These are phyloP conservation scores for Myocastor coypus DNA, from an alignment of 2,113 vertebrate genomes.

Conservation along the genomic window DNA sequence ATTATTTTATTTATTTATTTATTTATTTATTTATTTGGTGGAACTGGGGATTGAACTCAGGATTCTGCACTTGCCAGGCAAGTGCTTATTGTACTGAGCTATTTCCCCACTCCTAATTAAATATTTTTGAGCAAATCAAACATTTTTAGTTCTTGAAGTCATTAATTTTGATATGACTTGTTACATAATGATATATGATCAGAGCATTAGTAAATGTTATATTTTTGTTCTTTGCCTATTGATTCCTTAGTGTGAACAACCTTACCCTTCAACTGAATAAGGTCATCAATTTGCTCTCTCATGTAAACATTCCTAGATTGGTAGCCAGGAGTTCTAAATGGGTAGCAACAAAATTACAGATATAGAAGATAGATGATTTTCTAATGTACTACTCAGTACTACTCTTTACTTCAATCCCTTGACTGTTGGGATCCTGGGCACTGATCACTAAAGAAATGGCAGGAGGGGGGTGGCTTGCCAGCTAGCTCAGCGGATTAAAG, in stretches of 20 bases:
- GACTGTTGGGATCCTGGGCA: neutral
- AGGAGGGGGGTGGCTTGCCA: too few relatives aligned
- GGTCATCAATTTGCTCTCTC: neutral
- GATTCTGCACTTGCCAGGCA: too few relatives aligned
- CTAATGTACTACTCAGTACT: neutral
- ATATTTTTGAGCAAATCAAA: slow-evolving; percentile 28
- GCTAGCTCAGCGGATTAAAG: too few relatives aligned
- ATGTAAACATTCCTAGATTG: neutral
- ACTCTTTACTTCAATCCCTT: neutral
- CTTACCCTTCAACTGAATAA: neutral
- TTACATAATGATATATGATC: neutral
- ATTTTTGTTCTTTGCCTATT: neutral
- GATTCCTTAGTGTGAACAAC: neutral
- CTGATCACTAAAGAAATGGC: neutral
- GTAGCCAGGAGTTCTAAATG: neutral
- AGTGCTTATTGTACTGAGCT: too few relatives aligned
- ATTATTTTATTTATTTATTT: too few relatives aligned
- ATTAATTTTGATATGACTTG: neutral
- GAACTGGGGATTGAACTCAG: too few relatives aligned
- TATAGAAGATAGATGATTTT: neutral
- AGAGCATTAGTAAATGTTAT: neutral
- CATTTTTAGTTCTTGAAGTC: slow-evolving; percentile 13
- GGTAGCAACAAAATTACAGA: neutral
- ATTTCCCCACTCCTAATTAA: neutral
- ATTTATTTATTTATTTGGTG: too few relatives aligned